Percentiles rank a stretch among this genome's conserved stretches.
phyloP scores from a whole-genome alignment of 2,888 invertebrate genomes.

The Tenthredo amoena region DNA sequence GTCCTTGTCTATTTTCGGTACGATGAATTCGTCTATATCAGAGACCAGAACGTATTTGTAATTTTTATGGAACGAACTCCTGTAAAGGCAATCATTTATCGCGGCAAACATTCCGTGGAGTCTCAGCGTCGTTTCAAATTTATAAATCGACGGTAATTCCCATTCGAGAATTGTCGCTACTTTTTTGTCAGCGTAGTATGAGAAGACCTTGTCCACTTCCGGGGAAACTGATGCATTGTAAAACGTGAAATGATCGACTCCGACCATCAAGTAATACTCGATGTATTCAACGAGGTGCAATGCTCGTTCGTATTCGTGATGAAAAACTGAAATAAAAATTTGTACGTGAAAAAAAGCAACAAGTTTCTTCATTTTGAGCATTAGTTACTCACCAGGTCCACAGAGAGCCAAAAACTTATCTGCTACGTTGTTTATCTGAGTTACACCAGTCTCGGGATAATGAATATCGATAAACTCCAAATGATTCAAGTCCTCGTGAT shows the following conservation, averaged over 20 bases:
- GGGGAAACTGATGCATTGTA: conserved; percentile 76
- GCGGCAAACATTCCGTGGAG: conserved; percentile 72
- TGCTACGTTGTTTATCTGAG: conserved; percentile 20
- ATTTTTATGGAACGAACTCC: conserved; percentile 70
- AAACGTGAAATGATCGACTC: conserved; percentile 78
- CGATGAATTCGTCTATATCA: conserved; percentile 71
- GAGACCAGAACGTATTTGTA: conserved; percentile 66
- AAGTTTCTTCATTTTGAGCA: background rate
- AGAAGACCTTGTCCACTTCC: conserved; percentile 74
- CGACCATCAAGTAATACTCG: conserved; percentile 78
- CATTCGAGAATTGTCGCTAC: conserved; percentile 76
- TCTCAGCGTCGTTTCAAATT: conserved; percentile 74
- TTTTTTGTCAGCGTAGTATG: conserved; percentile 71
- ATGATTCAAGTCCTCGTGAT: conserved; percentile 17
- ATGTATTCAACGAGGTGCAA: conserved; percentile 79
- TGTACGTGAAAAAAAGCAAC: background rate
- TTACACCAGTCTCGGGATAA: conserved; percentile 58
- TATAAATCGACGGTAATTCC: conserved; percentile 70
- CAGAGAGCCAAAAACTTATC: conserved; percentile 60
- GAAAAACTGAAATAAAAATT: conserved; percentile 70
- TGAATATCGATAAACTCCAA: conserved; percentile 57
- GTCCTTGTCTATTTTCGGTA: conserved; percentile 65
- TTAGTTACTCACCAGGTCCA: conserved; percentile 58
- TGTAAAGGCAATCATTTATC: conserved; percentile 71
- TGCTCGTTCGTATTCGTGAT: conserved; percentile 76